phyloP scores from a whole-genome alignment of 2,113 vertebrate species.

The Accipiter cooperii region DNA sequence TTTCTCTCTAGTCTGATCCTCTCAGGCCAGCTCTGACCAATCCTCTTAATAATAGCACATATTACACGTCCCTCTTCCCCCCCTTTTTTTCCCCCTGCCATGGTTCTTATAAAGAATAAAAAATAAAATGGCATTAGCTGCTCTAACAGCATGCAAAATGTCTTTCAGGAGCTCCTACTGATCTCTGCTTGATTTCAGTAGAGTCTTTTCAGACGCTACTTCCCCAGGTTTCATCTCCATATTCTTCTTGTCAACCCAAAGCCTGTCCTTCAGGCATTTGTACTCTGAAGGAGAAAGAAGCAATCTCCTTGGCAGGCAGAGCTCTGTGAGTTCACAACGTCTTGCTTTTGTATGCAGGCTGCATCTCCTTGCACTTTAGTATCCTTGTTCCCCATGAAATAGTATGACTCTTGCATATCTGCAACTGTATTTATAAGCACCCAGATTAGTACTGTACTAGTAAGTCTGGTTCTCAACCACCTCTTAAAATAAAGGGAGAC shows the following conservation, averaged over 20 bases:
- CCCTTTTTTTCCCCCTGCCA: too few species aligned
- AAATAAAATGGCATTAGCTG: neutral
- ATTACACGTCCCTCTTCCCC: neutral
- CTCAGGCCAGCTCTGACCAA: neutral
- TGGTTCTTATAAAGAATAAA: neutral
- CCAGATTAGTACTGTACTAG: neutral
- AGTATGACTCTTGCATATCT: neutral
- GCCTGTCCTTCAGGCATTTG: neutral
- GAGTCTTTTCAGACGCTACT: neutral
- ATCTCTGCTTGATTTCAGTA: neutral
- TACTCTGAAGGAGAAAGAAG: neutral
- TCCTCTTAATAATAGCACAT: neutral
- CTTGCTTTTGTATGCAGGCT: neutral
- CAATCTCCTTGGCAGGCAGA: neutral
- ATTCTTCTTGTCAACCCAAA: neutral
- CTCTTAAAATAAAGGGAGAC: neutral
- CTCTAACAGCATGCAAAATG: neutral
- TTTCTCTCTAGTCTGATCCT: neutral
- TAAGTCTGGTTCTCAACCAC: neutral
- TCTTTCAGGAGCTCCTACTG: neutral
- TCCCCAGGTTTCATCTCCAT: neutral
- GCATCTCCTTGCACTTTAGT: neutral
- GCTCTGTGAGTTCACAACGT: neutral
- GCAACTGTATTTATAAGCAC: neutral
- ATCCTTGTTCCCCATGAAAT: neutral